phyloP scores from a whole-genome alignment of 2,797 vertebrate species.

The Macrochelys suwanniensis region DNA sequence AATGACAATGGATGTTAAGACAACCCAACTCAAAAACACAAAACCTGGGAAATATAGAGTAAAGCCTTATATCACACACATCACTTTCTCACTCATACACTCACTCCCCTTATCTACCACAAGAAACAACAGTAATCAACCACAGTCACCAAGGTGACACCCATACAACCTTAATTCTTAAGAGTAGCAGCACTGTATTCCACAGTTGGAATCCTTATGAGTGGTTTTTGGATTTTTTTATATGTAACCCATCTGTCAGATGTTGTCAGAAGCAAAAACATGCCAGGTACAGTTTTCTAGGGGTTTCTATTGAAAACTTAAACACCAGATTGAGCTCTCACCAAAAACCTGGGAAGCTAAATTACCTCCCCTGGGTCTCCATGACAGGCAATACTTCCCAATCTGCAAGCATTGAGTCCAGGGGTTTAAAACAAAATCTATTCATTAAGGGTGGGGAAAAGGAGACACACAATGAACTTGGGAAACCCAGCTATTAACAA shows the following conservation, averaged over 20 bases:
- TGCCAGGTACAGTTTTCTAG: not conserved
- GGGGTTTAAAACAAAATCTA: not conserved
- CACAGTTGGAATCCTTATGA: not conserved
- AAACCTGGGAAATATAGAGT: not conserved
- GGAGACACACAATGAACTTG: not conserved
- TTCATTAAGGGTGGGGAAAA: not conserved
- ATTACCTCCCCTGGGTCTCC: not conserved
- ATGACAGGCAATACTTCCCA: not conserved
- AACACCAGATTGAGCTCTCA: not conserved
- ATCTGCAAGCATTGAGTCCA: not conserved
- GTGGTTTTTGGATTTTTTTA: not conserved
- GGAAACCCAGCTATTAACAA: not conserved
- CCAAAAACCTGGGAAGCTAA: not conserved
- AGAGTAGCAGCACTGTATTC: not conserved
- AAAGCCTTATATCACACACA: not conserved
- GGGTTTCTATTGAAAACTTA: not conserved
- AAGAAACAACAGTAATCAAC: not conserved
- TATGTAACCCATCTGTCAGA: too few relatives aligned
- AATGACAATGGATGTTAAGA: not conserved
- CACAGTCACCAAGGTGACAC: rapidly evolving
- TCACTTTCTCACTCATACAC: not conserved
- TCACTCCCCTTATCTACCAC: not conserved
- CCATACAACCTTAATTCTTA: not conserved
- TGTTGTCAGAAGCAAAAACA: not conserved
- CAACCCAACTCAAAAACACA: not conserved